phyloP scores from a whole-genome alignment of 2,113 vertebrate genomes.

The Phrynosoma platyrhinos region DNA sequence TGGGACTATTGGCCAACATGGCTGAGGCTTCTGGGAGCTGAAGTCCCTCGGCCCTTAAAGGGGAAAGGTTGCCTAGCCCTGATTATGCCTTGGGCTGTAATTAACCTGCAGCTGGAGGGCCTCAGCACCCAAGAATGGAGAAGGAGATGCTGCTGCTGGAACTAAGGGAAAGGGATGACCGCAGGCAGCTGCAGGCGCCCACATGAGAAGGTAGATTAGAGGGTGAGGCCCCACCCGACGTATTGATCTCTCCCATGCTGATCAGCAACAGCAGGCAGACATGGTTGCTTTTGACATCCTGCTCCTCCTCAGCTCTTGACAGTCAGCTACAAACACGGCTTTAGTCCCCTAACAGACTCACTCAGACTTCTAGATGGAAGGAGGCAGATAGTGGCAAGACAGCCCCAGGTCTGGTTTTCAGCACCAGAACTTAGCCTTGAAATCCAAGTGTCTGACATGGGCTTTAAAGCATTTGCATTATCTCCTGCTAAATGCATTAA shows the following conservation, averaged over 20 bases:
- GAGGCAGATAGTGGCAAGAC: neutral
- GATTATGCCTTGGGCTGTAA: conserved; percentile 19
- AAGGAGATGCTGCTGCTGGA: conserved; percentile 26
- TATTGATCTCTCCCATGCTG: conserved; percentile 46
- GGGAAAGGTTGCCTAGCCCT: too few relatives aligned
- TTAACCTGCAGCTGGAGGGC: conserved; percentile 69
- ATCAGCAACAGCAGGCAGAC: conserved; percentile 61
- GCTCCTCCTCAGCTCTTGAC: neutral
- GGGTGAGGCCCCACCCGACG: conserved; percentile 63
- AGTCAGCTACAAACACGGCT: neutral
- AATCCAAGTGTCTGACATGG: too few relatives aligned
- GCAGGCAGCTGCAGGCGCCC: conserved; percentile 84
- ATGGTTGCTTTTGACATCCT: conserved; percentile 49
- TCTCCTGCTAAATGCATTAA: neutral
- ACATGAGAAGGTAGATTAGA: conserved; percentile 79
- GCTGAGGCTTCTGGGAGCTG: too few relatives aligned
- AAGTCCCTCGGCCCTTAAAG: too few relatives aligned
- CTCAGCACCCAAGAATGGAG: conserved; percentile 60
- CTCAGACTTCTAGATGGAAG: neutral
- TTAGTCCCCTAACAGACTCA: neutral
- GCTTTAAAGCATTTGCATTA: neutral
- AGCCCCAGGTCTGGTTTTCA: neutral
- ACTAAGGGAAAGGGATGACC: conserved; percentile 71
- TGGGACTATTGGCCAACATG: too few relatives aligned
- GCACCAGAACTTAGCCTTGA: neutral